phyloP scores from a whole-genome alignment of 2,113 vertebrate species.

The Tretioscincus oriximinensis region DNA sequence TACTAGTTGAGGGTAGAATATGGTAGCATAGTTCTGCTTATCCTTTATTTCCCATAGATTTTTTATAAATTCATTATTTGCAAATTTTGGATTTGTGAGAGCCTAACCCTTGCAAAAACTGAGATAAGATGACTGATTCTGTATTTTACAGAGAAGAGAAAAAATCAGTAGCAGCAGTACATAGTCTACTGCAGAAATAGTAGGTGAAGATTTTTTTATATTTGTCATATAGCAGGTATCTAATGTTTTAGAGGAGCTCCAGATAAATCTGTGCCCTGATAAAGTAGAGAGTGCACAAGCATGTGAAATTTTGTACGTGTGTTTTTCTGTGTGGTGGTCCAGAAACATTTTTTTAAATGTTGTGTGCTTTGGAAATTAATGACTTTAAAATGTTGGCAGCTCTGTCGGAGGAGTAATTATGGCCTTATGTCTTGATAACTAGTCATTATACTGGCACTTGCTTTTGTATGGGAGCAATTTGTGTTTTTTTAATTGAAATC shows the following conservation, averaged over 20 bases:
- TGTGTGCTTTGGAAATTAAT: conserved; percentile 33
- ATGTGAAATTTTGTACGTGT: conserved; percentile 45
- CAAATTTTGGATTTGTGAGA: too few species aligned
- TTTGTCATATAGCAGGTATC: not conserved
- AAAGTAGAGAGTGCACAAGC: conserved; percentile 20
- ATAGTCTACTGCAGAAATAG: conserved; percentile 21
- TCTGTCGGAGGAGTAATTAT: conserved; percentile 57
- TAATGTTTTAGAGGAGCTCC: conserved; percentile 1
- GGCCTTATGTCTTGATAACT: conserved; percentile 44
- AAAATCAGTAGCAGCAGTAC: not conserved
- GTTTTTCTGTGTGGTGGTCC: conserved; percentile 11
- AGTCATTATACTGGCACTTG: conserved; percentile 53
- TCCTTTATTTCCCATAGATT: too few species aligned
- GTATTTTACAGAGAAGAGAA: not conserved
- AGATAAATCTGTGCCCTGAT: conserved; percentile 17
- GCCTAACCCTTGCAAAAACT: too few species aligned
- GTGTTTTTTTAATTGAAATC: conserved; percentile 52
- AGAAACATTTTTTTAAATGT: conserved; percentile 17
- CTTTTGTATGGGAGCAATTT: conserved; percentile 56
- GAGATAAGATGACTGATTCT: not conserved
- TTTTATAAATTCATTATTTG: too few species aligned
- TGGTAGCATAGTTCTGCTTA: too few species aligned
- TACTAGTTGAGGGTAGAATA: too few species aligned
- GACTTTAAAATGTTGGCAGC: conserved; percentile 51
- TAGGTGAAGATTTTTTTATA: not conserved